These are phyloP conservation scores for Plodia interpunctella DNA, from an alignment of 1,140 invertebrate species.

Conservation along the genomic window DNA sequence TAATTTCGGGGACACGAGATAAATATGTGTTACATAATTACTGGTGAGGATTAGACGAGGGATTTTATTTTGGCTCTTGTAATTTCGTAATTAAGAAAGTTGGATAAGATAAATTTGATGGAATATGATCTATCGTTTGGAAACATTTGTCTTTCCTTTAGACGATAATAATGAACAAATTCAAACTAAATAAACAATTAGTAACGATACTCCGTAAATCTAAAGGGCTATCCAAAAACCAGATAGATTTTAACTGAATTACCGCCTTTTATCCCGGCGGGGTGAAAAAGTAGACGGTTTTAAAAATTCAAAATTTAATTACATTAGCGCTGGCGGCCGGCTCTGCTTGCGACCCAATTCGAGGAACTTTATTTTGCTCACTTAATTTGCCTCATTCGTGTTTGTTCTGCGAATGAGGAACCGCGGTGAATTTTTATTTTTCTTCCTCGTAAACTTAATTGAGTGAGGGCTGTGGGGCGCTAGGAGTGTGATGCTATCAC, in stretches of 20 bases:
- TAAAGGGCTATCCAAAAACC: constrained; percentile 11
- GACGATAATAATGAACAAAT: no score
- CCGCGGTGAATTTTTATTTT: constrained; percentile 54
- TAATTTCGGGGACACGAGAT: constrained; percentile 49
- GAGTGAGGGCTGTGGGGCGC: constrained; percentile 37
- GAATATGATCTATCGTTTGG: no score
- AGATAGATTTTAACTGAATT: constrained; percentile 24
- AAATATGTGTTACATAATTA: constrained; percentile 44
- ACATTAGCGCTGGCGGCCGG: constrained; percentile 41
- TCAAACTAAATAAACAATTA: not conserved
- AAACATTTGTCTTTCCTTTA: no score
- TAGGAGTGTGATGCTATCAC: not conserved
- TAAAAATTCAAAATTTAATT: constrained; percentile 65
- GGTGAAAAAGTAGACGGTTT: constrained; percentile 27
- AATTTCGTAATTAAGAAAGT: constrained; percentile 18
- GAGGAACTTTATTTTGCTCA: constrained; percentile 63
- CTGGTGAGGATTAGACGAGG: constrained; percentile 25
- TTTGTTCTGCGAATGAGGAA: constrained; percentile 62
- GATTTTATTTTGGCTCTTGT: constrained; percentile 18
- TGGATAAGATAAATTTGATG: constrained; percentile 1
- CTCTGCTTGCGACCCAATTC: constrained; percentile 61
- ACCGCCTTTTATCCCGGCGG: constrained; percentile 7
- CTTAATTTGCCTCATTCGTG: constrained; percentile 71
- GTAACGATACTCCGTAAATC: not conserved
- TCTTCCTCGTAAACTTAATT: constrained; percentile 59